These are phyloP conservation scores for Caenorhabditis japonica DNA, from an alignment of 2,888 invertebrate species.

Conservation along the genomic window DNA sequence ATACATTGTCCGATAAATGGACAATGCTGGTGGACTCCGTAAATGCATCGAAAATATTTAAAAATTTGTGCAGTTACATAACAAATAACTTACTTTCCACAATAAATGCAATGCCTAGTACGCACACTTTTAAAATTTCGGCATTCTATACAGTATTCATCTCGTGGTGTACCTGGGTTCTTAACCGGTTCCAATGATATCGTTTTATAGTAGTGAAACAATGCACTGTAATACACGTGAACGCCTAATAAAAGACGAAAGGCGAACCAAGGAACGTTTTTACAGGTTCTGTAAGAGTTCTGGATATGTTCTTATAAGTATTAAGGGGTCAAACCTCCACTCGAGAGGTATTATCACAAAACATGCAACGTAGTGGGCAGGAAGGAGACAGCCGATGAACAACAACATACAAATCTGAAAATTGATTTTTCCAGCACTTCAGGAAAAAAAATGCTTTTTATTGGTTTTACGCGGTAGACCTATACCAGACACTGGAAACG, in stretches of 20 bases:
- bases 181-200: no score
- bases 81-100: neutral
- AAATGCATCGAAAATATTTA: conserved; percentile 21
- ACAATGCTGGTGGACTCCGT: conserved; percentile 42
- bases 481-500: no score
- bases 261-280: neutral
- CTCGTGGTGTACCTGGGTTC: conserved; percentile 14
- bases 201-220: no score
- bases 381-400: conserved; percentile 9
- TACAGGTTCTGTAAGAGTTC: neutral
- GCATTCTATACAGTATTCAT: conserved; percentile 26
- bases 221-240: no score
- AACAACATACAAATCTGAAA: conserved; percentile 29
- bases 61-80: no score
- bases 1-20: conserved; percentile 40
- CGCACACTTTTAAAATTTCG: conserved; percentile 30
- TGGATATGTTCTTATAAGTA: neutral
- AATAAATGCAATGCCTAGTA: conserved; percentile 38
- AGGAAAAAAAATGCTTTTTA: no score
- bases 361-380: conserved; percentile 2
- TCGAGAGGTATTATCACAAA: conserved; percentile 10
- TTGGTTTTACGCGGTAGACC: no score
- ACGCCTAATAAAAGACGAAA: no score
- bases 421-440: neutral
- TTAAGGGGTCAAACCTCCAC: no score